Evolutionary conservation across 2,888 invertebrate genomes (phyloP).

Genomic region (Argyra leucocephala): DNA sequence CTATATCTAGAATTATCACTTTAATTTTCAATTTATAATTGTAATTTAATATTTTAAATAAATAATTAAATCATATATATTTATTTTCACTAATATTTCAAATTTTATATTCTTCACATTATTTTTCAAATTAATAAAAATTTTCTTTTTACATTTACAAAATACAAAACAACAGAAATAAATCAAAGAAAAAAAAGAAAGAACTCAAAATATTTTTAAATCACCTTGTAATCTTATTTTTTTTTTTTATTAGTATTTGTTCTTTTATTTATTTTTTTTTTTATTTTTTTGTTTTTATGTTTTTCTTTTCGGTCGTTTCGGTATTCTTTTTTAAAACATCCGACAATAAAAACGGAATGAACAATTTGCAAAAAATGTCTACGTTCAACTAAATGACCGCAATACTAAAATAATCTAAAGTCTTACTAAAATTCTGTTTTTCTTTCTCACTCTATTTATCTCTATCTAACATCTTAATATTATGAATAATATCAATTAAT

Average conservation of each 20-base stretch:
- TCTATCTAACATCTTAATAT: no score
- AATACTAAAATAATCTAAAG: background rate
- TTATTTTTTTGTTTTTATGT: conserved; percentile 10
- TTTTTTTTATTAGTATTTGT: conserved; percentile 12
- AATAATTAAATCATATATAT: no score
- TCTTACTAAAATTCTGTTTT: background rate
- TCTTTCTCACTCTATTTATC: no score
- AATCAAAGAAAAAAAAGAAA: no score
- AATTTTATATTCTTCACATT: no score
- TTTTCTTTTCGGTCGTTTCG: conserved; percentile 20
- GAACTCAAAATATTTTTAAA: background rate
- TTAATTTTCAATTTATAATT: no score
- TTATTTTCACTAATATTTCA: no score
- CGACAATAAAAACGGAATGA: conserved; percentile 4
- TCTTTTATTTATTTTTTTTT: conserved; percentile 12
- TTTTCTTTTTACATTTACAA: no score
- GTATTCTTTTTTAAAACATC: conserved; percentile 12
- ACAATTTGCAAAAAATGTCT: conserved; percentile 4
- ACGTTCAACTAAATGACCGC: background rate
- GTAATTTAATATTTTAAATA: no score
- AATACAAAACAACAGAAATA: no score
- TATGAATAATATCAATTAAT: background rate
- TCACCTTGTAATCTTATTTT: conserved; percentile 15
- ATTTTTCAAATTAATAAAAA: no score
- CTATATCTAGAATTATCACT: no score